Evolutionary conservation across 2,888 invertebrate species (phyloP), one percentile per base, ranked within the genome.

Genomic region (Thecocarcelia acutangulata): DNA sequence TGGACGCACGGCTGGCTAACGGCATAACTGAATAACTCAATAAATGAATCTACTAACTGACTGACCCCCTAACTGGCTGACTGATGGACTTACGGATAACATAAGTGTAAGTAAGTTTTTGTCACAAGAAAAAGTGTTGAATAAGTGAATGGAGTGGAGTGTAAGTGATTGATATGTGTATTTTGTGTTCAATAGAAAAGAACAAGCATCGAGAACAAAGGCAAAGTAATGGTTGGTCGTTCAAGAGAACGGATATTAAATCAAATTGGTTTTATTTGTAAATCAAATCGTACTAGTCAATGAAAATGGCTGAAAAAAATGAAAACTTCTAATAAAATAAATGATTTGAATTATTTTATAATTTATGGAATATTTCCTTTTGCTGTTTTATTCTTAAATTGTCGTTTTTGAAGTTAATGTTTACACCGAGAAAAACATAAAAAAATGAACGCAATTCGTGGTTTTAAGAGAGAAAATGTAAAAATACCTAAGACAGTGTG

Each of bases 161-260:
- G 82, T 54, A 74, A 78, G 73, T 82, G 82, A 82, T 82, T 78
- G 78, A 82, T 82, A 37, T 56, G 68, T 63, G 42, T 66, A 42
- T 68, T 75, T 72, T 42, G 6, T 13, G 52, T 72, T 50, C 63
- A 63, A 24, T 24, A 52, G 9, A 48, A 40, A 19, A 2, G 40
- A 54, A 52, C 12, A 24, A 44, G 33, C 15, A 24, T 21, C 40
- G 24, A 21, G 28, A 72, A 17, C 59, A 52, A 40, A 24, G 28
- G 44, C 21, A 70, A 21, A 50, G 17, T 42, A 58, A 58, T 66
- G 68, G 21, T 59, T 66, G 68, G 21, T 59, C 33, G 44, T 46
- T 21, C 42, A 68, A 40, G 44, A 13, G 50, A 21, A n/a, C 13
- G 24, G 37, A 54, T 59, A 68, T 61, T 69, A 58, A 68, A 69